A percentile compares a stretch with the other conserved stretches of the same genome.
These are phyloP conservation scores for Trinectes maculatus DNA, from an alignment of 2,113 vertebrate species.

Conservation along the genomic window DNA sequence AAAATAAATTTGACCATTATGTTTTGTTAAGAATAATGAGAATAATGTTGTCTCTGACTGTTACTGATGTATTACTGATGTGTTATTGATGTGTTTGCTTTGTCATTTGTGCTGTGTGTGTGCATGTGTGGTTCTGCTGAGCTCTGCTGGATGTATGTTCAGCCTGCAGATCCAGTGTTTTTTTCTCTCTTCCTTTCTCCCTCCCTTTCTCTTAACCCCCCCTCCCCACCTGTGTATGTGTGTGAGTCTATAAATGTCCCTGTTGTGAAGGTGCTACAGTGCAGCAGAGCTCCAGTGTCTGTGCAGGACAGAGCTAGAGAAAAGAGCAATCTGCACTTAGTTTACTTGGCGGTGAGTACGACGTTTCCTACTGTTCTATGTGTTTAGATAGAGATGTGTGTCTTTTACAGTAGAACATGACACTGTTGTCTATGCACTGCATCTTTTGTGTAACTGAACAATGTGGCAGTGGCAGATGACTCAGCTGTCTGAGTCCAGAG, in stretches of 20 bases:
- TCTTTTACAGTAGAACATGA: background rate
- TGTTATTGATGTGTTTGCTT: constrained; percentile 13
- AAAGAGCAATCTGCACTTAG: constrained; percentile 10
- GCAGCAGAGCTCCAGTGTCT: constrained; percentile 49
- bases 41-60: background rate
- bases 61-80: no score
- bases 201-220: constrained; percentile 5
- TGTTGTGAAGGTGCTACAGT: background rate
- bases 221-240: constrained; percentile 5
- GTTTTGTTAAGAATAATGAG: no score
- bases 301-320: constrained; percentile 9
- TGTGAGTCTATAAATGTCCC: constrained; percentile 54
- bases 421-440: background rate
- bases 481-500: constrained; percentile 43
- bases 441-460: background rate
- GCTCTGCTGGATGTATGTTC: constrained; percentile 30
- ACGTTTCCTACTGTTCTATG: background rate
- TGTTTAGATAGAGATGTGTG: background rate
- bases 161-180: constrained; percentile 18
- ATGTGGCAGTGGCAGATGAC: constrained; percentile 38
- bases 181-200: background rate
- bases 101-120: constrained; percentile 56
- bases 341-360: constrained; percentile 56
- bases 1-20: no score
- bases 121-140: constrained; percentile 47